Percentiles rank a stretch among this genome's conserved stretches.
Conservation (phyloP, 2,113 vertebrate genomes). For the Acanthochromis polyacanthus region DNA sequence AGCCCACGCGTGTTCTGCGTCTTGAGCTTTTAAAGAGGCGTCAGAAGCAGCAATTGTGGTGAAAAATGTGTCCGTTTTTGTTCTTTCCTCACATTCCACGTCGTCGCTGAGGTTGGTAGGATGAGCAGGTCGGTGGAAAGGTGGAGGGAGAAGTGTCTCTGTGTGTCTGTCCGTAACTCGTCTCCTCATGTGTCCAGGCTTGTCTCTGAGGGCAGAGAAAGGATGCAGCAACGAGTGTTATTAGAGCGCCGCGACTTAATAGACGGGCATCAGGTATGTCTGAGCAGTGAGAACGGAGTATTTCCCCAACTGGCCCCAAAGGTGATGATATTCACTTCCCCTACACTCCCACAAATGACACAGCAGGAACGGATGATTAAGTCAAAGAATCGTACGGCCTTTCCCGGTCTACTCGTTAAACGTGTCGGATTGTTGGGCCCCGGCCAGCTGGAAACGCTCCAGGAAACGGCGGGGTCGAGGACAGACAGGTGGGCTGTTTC, state of each 20-base stretch:
- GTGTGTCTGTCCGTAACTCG: background rate
- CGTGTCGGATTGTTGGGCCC: constrained; percentile 36
- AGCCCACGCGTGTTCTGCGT: constrained; percentile 8
- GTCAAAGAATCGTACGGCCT: constrained; percentile 51
- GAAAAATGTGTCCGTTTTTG: background rate
- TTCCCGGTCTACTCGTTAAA: constrained; percentile 57
- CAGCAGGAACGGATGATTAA: constrained; percentile 57
- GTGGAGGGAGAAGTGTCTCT: background rate
- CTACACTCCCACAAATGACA: constrained; percentile 30
- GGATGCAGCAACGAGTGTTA: constrained; percentile 28
- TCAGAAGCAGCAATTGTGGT: constrained; percentile 19
- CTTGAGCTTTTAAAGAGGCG: background rate
- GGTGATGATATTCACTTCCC: constrained; percentile 25
- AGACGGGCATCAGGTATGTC: constrained; percentile 21
- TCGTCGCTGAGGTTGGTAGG: constrained; percentile 12
- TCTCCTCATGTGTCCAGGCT: background rate
- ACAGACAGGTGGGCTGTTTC: constrained; percentile 43
- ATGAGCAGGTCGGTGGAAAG: constrained; percentile 61
- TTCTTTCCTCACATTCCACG: constrained; percentile 17
- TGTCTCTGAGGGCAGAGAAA: constrained; percentile 10
- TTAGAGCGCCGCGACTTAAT: constrained; percentile 26
- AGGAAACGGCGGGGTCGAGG: constrained; percentile 25
- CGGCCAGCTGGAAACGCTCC: constrained; percentile 57
- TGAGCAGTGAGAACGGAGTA: constrained; percentile 24
- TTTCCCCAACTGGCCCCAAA: constrained; percentile 31